phyloP scores from a whole-genome alignment of 2,113 vertebrate genomes.

The Chlorocebus sabaeus region DNA sequence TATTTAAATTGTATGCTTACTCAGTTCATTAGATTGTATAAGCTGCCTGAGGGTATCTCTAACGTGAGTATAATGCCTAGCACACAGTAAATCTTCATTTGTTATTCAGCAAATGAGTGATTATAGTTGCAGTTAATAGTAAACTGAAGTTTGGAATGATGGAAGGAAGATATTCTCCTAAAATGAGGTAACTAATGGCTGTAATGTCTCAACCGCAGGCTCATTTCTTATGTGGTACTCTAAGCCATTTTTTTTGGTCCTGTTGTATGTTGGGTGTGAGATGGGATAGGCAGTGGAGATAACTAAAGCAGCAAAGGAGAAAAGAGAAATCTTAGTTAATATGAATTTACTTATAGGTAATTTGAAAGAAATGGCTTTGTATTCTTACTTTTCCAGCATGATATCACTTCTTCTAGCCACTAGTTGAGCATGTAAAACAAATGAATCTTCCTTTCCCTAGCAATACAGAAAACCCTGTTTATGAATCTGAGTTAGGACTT shows the following conservation, averaged over 20 bases:
- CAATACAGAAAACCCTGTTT: not conserved
- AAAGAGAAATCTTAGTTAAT: not conserved
- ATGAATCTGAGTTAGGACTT: not conserved
- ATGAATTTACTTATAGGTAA: not conserved
- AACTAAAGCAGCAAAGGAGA: not conserved
- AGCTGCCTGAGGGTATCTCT: not conserved
- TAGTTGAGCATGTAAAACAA: not conserved
- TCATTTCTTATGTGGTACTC: not conserved
- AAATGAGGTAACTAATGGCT: not conserved
- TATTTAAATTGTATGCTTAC: not conserved
- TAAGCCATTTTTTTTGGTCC: not conserved
- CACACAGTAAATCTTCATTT: not conserved
- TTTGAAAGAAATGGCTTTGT: not conserved
- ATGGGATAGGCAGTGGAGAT: not conserved
- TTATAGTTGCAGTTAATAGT: not conserved
- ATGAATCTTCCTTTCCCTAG: not conserved
- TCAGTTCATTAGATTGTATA: not conserved
- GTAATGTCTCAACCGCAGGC: not conserved
- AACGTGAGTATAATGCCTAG: not conserved
- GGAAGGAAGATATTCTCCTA: not conserved
- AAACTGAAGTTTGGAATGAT: not conserved
- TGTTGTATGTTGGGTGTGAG: not conserved
- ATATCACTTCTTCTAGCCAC: not conserved
- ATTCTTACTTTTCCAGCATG: not conserved
- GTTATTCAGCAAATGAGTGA: not conserved